Evolutionary conservation across 2,113 vertebrate species (phyloP).

Genomic region (Apaloderma vittatum): DNA sequence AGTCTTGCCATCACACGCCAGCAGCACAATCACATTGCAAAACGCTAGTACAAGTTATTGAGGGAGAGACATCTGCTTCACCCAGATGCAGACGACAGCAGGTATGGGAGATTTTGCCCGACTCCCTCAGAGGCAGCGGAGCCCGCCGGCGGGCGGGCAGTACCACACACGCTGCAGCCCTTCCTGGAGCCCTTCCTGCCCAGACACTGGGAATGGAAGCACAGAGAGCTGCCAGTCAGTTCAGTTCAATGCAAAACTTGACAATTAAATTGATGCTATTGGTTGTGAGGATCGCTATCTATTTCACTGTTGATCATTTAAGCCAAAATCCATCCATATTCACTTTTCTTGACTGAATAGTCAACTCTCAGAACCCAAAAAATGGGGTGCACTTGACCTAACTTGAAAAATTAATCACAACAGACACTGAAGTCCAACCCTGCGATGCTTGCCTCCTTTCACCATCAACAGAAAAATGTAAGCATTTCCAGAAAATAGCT

Average conservation of each 20-base stretch:
- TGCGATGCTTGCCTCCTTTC: not conserved
- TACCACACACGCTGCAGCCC: not conserved
- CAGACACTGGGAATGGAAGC: rapidly evolving
- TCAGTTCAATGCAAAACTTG: not conserved
- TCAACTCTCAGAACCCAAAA: not conserved
- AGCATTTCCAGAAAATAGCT: not conserved
- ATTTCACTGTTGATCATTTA: not conserved
- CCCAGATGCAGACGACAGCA: not conserved
- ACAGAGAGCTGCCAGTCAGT: not conserved
- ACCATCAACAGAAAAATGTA: not conserved
- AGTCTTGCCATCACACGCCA: not conserved
- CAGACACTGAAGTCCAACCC: not conserved
- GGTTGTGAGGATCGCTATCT: not conserved
- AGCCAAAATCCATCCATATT: not conserved
- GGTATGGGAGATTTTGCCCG: not conserved
- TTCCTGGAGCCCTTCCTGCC: not conserved
- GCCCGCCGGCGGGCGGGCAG: not conserved
- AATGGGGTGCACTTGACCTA: not conserved
- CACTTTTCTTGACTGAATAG: not conserved
- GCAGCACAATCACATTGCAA: not conserved
- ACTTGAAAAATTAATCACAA: not conserved
- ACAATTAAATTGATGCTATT: not conserved
- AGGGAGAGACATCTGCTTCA: not conserved
- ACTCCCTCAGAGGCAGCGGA: not conserved
- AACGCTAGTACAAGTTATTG: not conserved